Evolutionary conservation across 2,888 invertebrate species (phyloP).

Genomic region (Epistrophe grossulariae): DNA sequence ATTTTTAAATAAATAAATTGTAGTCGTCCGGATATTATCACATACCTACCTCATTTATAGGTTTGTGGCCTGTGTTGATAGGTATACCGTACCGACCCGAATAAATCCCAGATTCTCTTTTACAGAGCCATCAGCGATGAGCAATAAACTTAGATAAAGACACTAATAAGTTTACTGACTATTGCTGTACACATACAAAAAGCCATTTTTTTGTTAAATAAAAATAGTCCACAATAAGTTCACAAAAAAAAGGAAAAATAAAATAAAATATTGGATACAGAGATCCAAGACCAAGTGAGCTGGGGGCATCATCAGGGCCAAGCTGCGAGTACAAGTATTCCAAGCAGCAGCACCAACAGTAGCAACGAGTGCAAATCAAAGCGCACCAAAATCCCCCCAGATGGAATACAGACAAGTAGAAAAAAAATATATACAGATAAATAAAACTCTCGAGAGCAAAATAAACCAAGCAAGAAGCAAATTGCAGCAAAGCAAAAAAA

Average conservation of each 20-base stretch:
- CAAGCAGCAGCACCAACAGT: constrained; percentile 6
- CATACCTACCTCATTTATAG: neutral
- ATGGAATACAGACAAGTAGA: constrained; percentile 35
- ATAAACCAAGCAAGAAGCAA: constrained; percentile 47
- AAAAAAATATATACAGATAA: constrained; percentile 52
- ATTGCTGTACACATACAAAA: constrained; percentile 9
- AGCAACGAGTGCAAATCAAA: constrained; percentile 67
- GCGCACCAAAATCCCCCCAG: constrained; percentile 59
- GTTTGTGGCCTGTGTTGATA: neutral
- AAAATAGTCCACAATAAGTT: constrained; percentile 43
- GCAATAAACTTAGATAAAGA: constrained; percentile 25
- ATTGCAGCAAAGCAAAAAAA: constrained; percentile 36
- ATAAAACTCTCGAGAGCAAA: constrained; percentile 64
- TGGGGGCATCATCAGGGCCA: constrained; percentile 17
- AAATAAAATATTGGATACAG: constrained; percentile 39
- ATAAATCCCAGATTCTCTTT: constrained; percentile 20
- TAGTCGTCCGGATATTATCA: neutral
- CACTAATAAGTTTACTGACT: constrained; percentile 7
- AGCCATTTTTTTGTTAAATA: constrained; percentile 30
- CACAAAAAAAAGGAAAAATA: constrained; percentile 12
- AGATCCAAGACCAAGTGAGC: constrained; percentile 2
- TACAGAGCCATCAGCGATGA: constrained; percentile 14
- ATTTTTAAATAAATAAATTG: neutral
- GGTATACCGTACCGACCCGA: neutral
- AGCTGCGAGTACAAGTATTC: constrained; percentile 24